A percentile compares a stretch with the other conserved stretches of the same genome.
Conservation (phyloP, 64 coral and sea anemone species). For the Orbicella faveolata region DNA sequence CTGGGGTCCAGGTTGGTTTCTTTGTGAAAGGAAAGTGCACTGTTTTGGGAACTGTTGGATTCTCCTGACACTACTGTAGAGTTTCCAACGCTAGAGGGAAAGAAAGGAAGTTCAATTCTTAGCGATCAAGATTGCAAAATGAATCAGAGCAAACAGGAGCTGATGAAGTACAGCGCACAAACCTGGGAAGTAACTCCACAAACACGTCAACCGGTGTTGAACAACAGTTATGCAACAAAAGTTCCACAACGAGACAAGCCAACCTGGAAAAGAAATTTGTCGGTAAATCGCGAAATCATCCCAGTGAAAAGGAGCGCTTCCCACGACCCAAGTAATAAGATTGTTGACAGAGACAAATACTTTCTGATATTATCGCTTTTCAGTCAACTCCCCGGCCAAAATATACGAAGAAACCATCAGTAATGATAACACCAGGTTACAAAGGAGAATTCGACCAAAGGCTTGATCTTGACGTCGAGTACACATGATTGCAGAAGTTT, state of each 20-base stretch:
- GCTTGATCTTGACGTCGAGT: no score
- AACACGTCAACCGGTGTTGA: constrained; percentile 42
- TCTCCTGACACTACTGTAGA: not conserved
- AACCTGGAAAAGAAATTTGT: constrained; percentile 30
- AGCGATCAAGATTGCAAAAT: not conserved
- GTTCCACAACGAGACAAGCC: constrained; percentile 21
- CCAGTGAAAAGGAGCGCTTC: no score
- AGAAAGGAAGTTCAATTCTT: not conserved
- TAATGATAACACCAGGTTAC: no score
- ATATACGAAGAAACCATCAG: no score
- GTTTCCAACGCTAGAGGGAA: not conserved
- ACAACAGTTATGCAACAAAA: constrained; percentile 55
- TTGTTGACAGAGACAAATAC: no score
- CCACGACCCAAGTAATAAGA: no score
- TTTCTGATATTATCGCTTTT: no score
- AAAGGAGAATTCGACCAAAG: no score
- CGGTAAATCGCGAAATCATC: no score
- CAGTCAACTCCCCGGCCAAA: no score
- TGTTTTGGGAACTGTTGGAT: not conserved
- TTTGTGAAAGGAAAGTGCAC: constrained; percentile 8
- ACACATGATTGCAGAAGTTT: no score
- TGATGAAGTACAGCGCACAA: not conserved
- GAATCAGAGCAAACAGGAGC: not conserved
- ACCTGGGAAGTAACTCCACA: constrained; percentile 39
- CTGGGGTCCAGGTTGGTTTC: not conserved